Evolutionary conservation across 2,888 invertebrate genomes (phyloP), one percentile per base, ranked within the genome.

Genomic region (Drosophila nr. perissopoda): DNA sequence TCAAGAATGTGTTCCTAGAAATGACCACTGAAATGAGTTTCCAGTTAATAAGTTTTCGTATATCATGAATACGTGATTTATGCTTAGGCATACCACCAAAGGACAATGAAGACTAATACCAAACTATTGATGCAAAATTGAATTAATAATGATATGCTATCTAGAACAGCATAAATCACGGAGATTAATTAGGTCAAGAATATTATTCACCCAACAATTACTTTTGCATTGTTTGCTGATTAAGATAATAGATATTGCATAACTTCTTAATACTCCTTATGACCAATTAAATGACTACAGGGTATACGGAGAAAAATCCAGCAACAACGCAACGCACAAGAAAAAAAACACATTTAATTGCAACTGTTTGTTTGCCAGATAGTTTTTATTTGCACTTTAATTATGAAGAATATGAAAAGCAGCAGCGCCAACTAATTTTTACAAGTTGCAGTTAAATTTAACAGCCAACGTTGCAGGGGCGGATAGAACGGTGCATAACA

Each of bases 301-400:
- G 65, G 76, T 76, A 64, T 59, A 11, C 11, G 21, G 11, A 10
- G 13, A 57, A 34, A 66, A 58, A 49, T 33, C 21, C 49, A 53
- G 42, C 49, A 54, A 48, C n/a, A 58, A 27, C 16, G 18, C 16
- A 21, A 1, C n/a, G 66, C 27, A 56, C 29, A n/a, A 36, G 18
- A 18, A 16, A 51, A 66, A 53, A 58, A 71, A 51, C 62, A 61
- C 63, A 79, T 78, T 83, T 85, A 85, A 85, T 85, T 85, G 84
- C 86, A 80, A 88, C 78, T 85, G 86, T 88, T 87, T 82, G 84
- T 75, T 78, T 78, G 76, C 74, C 83, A 78, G 84, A 76, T 88
- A 88, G 83, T 80, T 84, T 86, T 84, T 78, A 87, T 84, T 88
- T 85, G 78, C 86, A 80, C 86, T 87, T 85, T 87, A 87, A 84